Evolutionary conservation across 2,888 invertebrate species (phyloP).

Genomic region (Campoplex nolae): DNA sequence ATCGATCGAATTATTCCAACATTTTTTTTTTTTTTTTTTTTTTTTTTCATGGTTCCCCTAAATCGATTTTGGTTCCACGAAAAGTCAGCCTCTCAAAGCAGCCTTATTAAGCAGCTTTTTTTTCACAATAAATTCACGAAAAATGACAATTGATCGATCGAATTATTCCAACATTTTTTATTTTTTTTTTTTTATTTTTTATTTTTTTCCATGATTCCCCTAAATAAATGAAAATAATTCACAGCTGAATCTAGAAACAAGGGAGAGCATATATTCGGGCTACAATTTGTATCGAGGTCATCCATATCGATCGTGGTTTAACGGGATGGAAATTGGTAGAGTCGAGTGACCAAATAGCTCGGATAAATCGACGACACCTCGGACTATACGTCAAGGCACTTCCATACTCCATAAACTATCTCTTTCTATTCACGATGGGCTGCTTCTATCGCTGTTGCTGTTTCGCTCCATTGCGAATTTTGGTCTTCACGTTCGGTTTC

Average conservation of each 20-base stretch:
- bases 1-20: neutral
- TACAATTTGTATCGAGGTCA: slow-evolving; percentile 53
- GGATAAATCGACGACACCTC: slow-evolving; percentile 55
- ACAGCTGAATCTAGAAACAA: neutral
- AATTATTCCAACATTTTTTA: neutral
- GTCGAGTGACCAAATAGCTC: slow-evolving; percentile 55
- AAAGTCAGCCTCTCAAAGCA: neutral
- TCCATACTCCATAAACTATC: slow-evolving; percentile 10
- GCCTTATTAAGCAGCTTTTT: neutral
- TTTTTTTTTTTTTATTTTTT: no score
- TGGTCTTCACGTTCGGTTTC: slow-evolving; percentile 12
- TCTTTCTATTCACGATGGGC: slow-evolving; percentile 13
- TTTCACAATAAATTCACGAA: no score
- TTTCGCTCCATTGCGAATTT: slow-evolving; percentile 40
- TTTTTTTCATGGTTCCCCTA: neutral
- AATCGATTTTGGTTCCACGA: no score
- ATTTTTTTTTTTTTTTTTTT: neutral
- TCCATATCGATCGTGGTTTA: slow-evolving; percentile 64
- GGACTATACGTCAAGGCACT: slow-evolving; percentile 37
- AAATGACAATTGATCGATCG: neutral
- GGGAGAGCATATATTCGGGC: neutral
- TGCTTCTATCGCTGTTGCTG: no score
- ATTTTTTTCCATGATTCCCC: no score
- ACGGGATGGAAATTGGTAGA: slow-evolving; percentile 62
- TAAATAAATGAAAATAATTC: neutral